These are phyloP conservation scores for Gila orcuttii DNA, from an alignment of 2,113 vertebrate species.

Conservation along the genomic window DNA sequence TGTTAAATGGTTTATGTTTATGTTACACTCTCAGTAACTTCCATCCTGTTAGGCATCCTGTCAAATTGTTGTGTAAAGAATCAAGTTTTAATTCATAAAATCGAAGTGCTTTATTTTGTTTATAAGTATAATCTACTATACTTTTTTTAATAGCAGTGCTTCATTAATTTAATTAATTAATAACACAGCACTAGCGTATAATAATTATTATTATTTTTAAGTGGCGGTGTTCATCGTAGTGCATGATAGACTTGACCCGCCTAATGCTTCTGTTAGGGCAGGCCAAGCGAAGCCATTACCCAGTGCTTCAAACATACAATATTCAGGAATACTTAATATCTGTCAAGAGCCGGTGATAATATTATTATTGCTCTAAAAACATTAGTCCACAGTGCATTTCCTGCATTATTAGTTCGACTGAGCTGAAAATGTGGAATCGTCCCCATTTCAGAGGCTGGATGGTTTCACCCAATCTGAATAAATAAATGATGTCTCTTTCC, in stretches of 20 bases:
- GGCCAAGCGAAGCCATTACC: conserved; percentile 5
- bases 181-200: neutral
- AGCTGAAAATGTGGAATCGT: conserved; percentile 53
- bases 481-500: conserved; percentile 65
- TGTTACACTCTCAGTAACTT: neutral
- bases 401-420: conserved; percentile 58
- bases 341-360: conserved; percentile 48
- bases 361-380: conserved; percentile 63
- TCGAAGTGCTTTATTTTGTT: neutral
- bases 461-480: conserved; percentile 58
- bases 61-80: neutral
- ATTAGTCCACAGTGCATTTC: conserved; percentile 61
- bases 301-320: conserved; percentile 53
- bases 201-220: neutral
- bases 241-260: neutral
- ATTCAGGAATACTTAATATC: conserved; percentile 52
- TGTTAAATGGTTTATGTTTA: neutral
- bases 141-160: neutral
- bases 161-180: neutral
- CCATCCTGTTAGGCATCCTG: neutral
- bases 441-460: conserved; percentile 38
- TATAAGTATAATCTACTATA: neutral
- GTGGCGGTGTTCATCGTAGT: neutral
- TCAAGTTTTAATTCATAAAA: neutral
- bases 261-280: conserved; percentile 31